A percentile compares a stretch with the other conserved stretches of the same genome.
Evolutionary conservation across 1,140 invertebrate genomes (phyloP).

Genomic region (Bicyclus anynana): DNA sequence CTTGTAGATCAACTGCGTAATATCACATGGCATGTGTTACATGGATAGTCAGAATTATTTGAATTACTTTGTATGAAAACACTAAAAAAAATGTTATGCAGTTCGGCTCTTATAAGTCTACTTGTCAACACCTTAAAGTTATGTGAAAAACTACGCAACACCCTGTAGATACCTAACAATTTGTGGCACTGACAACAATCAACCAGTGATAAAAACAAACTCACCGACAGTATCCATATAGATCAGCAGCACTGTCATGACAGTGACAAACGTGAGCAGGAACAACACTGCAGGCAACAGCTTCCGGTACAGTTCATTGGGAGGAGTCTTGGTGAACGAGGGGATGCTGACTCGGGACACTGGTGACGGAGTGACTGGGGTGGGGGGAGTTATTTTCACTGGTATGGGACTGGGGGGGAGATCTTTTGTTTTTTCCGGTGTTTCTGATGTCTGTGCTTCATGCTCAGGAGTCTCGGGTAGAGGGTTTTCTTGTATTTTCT

Average conservation of each 20-base stretch:
- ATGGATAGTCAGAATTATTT: too few species aligned
- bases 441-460: slow-evolving; percentile 17
- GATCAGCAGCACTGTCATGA: slow-evolving; percentile 81
- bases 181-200: neutral
- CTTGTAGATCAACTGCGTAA: too few species aligned
- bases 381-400: slow-evolving; percentile 18
- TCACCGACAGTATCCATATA: slow-evolving; percentile 84
- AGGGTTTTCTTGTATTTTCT: slow-evolving; percentile 63
- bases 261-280: slow-evolving; percentile 81
- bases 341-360: slow-evolving; percentile 40
- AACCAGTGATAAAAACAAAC: slow-evolving; percentile 12
- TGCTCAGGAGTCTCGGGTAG: slow-evolving; percentile 29
- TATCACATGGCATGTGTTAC: too few species aligned
- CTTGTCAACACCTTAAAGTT: too few species aligned
- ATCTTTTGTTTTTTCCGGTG: slow-evolving; percentile 34
- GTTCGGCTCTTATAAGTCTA: too few species aligned
- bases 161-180: too few species aligned
- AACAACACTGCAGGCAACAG: slow-evolving; percentile 80
- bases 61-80: too few species aligned
- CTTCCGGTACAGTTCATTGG: slow-evolving; percentile 71
- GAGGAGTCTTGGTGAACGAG: slow-evolving; percentile 55
- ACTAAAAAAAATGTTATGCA: too few species aligned
- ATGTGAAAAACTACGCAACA: too few species aligned
- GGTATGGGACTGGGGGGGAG: slow-evolving; percentile 13
- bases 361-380: slow-evolving; percentile 20